Base-by-base conservation (phyloP, 2,888 invertebrate genomes). In the Hemaris fuciformis region DNA sequence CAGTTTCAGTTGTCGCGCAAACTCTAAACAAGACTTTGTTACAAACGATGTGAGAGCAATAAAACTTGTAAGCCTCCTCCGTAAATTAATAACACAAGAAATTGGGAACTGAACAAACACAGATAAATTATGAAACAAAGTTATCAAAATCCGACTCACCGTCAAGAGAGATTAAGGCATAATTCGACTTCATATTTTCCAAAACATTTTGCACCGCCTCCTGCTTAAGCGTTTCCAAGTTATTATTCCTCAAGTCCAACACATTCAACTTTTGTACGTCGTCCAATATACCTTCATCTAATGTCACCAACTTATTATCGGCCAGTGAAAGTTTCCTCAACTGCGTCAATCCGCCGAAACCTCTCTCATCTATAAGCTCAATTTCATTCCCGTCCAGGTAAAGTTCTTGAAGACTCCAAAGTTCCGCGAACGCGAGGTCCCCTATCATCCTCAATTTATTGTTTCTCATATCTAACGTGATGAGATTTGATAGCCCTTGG, bases 381-480 rank as follows among this genome's bases (percentile, higher is more conserved):
- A 96, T 95, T 83, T 94, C 93, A 87, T 95, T 95, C 65, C 94
- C 93, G 80, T 95, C 95, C 82, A 96, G 89, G 73, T 95, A 94
- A 81, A 96, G 91, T 79, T 96, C 96, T 62, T 94, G 93, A 34
- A 96, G 91, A 73, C 94, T 95, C 91, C 96, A 95, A 88, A 97
- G 93, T 87, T 97, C 97, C 20, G 95, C 94, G 84, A 97, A 97
- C 48, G 95, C 96, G 69, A 95, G 94, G 76, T 96, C 96, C n/a
- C 96, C 96, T 79, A 97, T 94, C 93, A 96, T 96, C 68, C 95
- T 94, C 76, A 97, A 94, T 84, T 94, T 94, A 87, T 97, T 97
- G 77, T 93, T 93, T 72, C 95, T 95, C 83, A 97, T 93, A 83
- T 96, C 96, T 63, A 97, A 90, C 68, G 94, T 93, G 83, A 95